phyloP scores from a whole-genome alignment of 1,140 invertebrate genomes.

The Drosophila insularis region DNA sequence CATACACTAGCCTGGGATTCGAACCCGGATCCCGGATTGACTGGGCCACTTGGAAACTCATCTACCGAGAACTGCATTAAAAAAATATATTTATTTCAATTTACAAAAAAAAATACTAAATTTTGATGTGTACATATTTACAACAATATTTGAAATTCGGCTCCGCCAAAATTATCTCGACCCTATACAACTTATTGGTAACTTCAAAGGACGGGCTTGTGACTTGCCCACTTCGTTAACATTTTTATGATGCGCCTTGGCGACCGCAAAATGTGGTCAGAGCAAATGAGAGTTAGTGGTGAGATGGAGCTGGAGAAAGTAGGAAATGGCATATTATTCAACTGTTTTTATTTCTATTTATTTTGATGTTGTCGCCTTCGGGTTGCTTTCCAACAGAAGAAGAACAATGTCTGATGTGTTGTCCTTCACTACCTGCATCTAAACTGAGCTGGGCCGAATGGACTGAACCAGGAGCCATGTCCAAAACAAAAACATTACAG shows the following conservation, averaged over 20 bases:
- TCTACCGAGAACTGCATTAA: too few relatives aligned
- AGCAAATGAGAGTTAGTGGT: slow-evolving; percentile 12
- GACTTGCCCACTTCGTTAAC: slow-evolving; percentile 73
- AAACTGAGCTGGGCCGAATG: slow-evolving; percentile 9
- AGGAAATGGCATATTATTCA: slow-evolving; percentile 45
- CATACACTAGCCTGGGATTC: too few relatives aligned
- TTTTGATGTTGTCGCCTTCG: slow-evolving; percentile 32
- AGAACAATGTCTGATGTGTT: slow-evolving; percentile 58
- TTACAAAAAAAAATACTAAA: too few relatives aligned
- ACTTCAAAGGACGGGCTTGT: slow-evolving; percentile 57
- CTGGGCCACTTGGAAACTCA: too few relatives aligned
- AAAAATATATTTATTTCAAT: too few relatives aligned
- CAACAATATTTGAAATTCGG: too few relatives aligned
- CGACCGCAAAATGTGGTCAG: slow-evolving; percentile 68
- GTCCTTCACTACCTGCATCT: slow-evolving; percentile 68
- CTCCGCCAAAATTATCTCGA: slow-evolving; percentile 15
- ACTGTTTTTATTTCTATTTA: slow-evolving; percentile 70
- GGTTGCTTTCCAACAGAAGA: slow-evolving; percentile 1
- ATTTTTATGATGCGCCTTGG: slow-evolving; percentile 80
- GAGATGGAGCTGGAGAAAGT: not conserved
- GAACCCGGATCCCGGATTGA: too few relatives aligned
- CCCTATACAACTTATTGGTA: slow-evolving; percentile 17
- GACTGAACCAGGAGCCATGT: slow-evolving; percentile 49
- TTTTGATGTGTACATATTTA: too few relatives aligned
- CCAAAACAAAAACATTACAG: slow-evolving; percentile 78